Conservation (phyloP, 2,888 invertebrate genomes). For the Caradrina kadenii region DNA sequence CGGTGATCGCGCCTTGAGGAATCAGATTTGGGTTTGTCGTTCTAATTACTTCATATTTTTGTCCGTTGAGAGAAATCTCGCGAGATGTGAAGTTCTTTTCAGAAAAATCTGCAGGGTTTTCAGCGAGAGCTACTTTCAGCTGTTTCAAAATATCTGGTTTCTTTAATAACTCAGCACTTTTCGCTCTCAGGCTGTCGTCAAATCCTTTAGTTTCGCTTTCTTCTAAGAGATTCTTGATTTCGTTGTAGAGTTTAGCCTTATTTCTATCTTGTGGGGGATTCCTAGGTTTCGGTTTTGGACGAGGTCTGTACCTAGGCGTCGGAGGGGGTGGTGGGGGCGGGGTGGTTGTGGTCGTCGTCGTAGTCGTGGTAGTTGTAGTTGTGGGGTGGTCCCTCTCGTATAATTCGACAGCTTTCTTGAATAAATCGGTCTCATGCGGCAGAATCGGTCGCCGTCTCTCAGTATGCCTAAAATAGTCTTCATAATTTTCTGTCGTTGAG, state of each 20-base stretch:
- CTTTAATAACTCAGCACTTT: slow-evolving; percentile 91
- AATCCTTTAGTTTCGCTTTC: slow-evolving; percentile 91
- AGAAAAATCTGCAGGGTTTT: slow-evolving; percentile 92
- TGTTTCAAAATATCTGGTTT: slow-evolving; percentile 94
- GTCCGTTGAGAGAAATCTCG: slow-evolving; percentile 94
- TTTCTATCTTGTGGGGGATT: slow-evolving; percentile 87
- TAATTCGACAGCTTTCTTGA: slow-evolving; percentile 92
- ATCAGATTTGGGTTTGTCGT: slow-evolving; percentile 93
- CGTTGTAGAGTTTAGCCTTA: slow-evolving; percentile 91
- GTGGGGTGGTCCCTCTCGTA: slow-evolving; percentile 93
- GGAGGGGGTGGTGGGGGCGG: slow-evolving; percentile 74
- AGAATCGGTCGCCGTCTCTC: slow-evolving; percentile 88
- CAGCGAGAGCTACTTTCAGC: slow-evolving; percentile 93
- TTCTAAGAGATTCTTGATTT: slow-evolving; percentile 89
- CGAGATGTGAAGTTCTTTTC: slow-evolving; percentile 93
- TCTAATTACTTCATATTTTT: slow-evolving; percentile 93
- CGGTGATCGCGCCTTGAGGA: slow-evolving; percentile 90
- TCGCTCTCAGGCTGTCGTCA: slow-evolving; percentile 87
- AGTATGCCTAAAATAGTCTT: slow-evolving; percentile 81
- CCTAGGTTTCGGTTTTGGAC: slow-evolving; percentile 80
- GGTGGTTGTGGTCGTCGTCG: slow-evolving; percentile 91
- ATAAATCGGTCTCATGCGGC: slow-evolving; percentile 92
- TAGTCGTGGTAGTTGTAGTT: slow-evolving; percentile 92
- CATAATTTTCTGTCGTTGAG: slow-evolving; percentile 87
- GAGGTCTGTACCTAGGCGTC: slow-evolving; percentile 79